A percentile compares a stretch with the other conserved stretches of the same genome.
Conservation (phyloP, 2,113 vertebrate genomes). For the Scolopax mira region DNA sequence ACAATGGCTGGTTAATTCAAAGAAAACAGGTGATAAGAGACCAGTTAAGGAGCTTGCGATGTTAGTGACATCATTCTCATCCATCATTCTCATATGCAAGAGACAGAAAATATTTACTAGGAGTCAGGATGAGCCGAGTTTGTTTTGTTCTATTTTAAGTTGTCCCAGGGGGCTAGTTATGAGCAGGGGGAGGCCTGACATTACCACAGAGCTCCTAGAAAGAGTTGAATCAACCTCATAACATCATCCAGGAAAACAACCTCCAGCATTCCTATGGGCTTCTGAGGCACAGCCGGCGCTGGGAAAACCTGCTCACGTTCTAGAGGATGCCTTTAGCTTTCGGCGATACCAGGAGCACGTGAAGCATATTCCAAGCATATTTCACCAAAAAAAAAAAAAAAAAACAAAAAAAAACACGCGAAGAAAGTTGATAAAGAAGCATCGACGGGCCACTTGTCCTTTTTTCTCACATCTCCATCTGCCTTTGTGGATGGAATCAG, state of each 20-base stretch:
- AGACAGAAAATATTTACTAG: background rate
- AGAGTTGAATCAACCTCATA: background rate
- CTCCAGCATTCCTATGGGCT: background rate
- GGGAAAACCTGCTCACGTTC: background rate
- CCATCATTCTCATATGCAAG: background rate
- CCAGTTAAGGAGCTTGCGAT: background rate
- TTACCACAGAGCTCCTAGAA: conserved; percentile 21
- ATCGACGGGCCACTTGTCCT: rapidly evolving
- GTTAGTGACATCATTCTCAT: too few species aligned
- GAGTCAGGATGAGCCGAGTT: background rate
- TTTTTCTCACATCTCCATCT: background rate
- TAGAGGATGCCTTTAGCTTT: background rate
- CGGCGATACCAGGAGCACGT: background rate
- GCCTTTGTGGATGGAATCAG: background rate
- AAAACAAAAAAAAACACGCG: too few species aligned
- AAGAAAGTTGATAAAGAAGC: background rate
- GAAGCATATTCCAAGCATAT: background rate
- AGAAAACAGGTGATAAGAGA: background rate
- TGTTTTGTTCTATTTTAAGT: background rate
- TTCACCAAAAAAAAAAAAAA: background rate
- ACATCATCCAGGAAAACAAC: conserved; percentile 35
- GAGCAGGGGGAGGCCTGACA: background rate
- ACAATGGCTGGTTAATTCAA: background rate
- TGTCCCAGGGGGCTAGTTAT: conserved; percentile 13
- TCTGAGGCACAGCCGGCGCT: background rate